Evolutionary conservation across 2,113 vertebrate genomes (phyloP).

Genomic region (Leptocoma aspasia): DNA sequence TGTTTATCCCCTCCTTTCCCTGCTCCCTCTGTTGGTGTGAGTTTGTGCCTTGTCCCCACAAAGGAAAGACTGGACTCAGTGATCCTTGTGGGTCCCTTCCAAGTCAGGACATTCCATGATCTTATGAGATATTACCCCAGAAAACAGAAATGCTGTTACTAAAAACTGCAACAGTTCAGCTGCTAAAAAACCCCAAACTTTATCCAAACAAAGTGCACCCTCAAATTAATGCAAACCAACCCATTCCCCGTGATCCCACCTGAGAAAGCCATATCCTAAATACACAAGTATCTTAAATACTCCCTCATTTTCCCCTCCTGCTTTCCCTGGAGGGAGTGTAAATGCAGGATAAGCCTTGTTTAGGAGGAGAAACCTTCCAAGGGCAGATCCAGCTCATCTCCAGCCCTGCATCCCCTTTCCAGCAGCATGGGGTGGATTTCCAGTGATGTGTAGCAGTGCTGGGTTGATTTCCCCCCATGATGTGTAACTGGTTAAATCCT

Average conservation of each 20-base stretch:
- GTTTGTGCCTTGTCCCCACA: background rate
- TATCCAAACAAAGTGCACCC: accelerated
- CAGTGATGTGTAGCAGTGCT: accelerated
- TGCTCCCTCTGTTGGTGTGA: background rate
- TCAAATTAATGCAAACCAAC: background rate
- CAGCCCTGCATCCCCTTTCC: background rate
- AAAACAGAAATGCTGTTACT: background rate
- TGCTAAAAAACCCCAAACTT: background rate
- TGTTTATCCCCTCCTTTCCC: background rate
- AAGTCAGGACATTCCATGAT: no score
- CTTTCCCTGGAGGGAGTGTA: background rate
- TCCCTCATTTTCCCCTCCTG: background rate
- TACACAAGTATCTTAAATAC: background rate
- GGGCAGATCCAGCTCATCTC: background rate
- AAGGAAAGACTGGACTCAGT: accelerated
- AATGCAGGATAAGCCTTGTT: background rate
- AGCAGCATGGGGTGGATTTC: background rate
- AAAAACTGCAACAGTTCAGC: background rate
- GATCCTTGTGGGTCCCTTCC: background rate
- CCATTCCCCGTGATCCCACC: background rate
- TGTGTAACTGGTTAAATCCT: background rate
- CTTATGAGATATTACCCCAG: background rate
- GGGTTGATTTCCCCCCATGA: background rate
- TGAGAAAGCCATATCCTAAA: accelerated
- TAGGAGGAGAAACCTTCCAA: background rate